These are phyloP conservation scores for Microchrysa polita DNA, from an alignment of 2,888 invertebrate genomes.

Conservation along the genomic window DNA sequence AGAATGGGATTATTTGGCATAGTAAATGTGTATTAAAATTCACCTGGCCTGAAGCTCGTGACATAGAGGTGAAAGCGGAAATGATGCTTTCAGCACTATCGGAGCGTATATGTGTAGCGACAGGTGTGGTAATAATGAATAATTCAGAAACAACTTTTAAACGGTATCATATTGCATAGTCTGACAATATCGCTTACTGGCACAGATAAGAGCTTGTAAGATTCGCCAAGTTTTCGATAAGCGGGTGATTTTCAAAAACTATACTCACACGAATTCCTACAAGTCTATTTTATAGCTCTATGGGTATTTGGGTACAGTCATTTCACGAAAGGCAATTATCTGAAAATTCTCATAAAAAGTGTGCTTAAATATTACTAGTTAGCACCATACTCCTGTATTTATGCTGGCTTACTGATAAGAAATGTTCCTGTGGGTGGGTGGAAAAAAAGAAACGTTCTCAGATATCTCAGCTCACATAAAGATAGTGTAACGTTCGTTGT, in stretches of 20 bases:
- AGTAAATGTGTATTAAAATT: background rate
- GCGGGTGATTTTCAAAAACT: no score
- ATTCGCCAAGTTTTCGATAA: background rate
- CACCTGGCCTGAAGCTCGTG: background rate
- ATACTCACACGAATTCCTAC: no score
- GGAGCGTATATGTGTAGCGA: no score
- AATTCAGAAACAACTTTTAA: background rate
- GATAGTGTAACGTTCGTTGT: constrained; percentile 25
- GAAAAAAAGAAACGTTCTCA: background rate
- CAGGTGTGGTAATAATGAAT: background rate
- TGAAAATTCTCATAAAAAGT: background rate
- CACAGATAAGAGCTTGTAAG: background rate
- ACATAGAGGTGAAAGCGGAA: background rate
- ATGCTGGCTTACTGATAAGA: constrained; percentile 1
- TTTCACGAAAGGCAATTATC: background rate
- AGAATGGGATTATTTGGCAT: constrained; percentile 26
- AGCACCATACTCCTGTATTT: background rate
- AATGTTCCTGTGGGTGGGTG: background rate
- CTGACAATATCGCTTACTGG: background rate
- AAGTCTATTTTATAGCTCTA: no score
- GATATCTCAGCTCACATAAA: constrained; percentile 18
- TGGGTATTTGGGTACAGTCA: no score
- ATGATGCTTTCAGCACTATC: no score
- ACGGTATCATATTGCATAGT: background rate
- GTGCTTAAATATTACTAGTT: background rate